Evolutionary conservation across 2,888 invertebrate genomes (phyloP).

Genomic region (Sarcophaga variegata): DNA sequence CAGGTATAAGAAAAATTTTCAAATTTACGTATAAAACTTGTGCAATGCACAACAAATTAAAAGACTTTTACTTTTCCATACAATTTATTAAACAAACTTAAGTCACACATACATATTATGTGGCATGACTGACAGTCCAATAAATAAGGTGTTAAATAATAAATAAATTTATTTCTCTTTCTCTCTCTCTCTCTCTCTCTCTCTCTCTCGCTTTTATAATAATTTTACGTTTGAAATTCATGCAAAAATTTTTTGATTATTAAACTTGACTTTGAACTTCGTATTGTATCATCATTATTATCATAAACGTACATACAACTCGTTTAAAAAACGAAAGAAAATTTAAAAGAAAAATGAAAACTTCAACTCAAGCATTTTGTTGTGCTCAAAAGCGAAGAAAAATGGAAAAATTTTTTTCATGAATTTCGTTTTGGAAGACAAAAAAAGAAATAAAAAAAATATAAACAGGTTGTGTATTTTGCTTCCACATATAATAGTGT

Average conservation of each 20-base stretch:
- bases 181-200: not conserved
- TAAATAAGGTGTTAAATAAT: slow-evolving; percentile 11
- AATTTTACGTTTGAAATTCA: not conserved
- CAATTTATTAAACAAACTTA: slow-evolving; percentile 9
- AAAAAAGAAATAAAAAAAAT: not conserved
- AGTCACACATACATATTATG: slow-evolving; percentile 33
- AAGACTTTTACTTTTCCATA: slow-evolving; percentile 60
- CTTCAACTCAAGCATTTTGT: slow-evolving; percentile 1
- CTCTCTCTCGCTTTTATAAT: not conserved
- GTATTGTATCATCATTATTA: slow-evolving; percentile 18
- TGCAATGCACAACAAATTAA: slow-evolving; percentile 24
- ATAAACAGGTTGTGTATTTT: slow-evolving; percentile 28
- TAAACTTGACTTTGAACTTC: slow-evolving; percentile 69
- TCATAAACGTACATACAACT: not conserved
- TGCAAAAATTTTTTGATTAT: slow-evolving; percentile 39
- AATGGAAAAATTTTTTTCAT: slow-evolving; percentile 45
- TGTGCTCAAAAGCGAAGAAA: not conserved
- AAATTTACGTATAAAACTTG: slow-evolving; percentile 34
- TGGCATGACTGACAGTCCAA: not conserved
- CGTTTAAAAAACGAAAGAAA: slow-evolving; percentile 1
- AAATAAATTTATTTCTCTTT: not conserved
- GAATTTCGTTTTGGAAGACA: too few species aligned
- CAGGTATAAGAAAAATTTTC: slow-evolving; percentile 2
- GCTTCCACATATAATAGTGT: slow-evolving; percentile 29
- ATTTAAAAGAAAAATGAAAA: slow-evolving; percentile 8